These are phyloP conservation scores for Triplophysa rosa DNA, from an alignment of 2,113 vertebrate species.

Conservation along the genomic window DNA sequence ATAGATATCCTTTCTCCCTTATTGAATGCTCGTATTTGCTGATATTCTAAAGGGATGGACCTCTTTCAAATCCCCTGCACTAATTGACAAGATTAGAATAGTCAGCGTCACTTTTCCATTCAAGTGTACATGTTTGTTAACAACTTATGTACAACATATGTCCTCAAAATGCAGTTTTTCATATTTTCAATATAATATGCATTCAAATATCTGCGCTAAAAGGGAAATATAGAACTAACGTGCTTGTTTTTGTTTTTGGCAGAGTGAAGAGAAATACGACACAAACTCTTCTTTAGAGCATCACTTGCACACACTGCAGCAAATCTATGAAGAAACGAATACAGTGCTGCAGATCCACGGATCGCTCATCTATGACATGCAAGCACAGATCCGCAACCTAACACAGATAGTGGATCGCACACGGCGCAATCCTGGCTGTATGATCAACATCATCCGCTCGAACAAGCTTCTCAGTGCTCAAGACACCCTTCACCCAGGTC, in stretches of 20 bases:
- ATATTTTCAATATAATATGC: no score
- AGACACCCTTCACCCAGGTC: slow-evolving; percentile 73
- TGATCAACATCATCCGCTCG: slow-evolving; percentile 66
- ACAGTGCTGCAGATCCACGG: slow-evolving; percentile 80
- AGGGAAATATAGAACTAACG: not conserved
- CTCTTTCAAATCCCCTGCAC: not conserved
- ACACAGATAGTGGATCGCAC: slow-evolving; percentile 73
- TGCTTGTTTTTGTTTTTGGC: not conserved
- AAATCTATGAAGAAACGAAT: slow-evolving; percentile 73
- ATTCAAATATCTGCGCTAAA: not conserved
- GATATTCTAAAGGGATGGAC: no score
- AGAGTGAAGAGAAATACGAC: slow-evolving; percentile 74
- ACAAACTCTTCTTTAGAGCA: slow-evolving; percentile 72
- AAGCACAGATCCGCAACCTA: slow-evolving; percentile 80
- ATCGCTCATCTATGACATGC: slow-evolving; percentile 79
- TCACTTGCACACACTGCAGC: slow-evolving; percentile 77
- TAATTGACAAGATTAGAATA: not conserved
- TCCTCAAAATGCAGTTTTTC: no score
- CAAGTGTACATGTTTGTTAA: not conserved
- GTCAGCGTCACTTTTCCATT: not conserved
- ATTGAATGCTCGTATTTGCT: no score
- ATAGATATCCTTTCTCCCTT: no score
- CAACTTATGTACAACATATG: not conserved
- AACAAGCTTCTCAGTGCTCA: slow-evolving; percentile 68
- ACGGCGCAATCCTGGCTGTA: slow-evolving; percentile 71